Evolutionary conservation across 2,888 invertebrate species (phyloP).

Genomic region (Rhynchonema sp.): DNA sequence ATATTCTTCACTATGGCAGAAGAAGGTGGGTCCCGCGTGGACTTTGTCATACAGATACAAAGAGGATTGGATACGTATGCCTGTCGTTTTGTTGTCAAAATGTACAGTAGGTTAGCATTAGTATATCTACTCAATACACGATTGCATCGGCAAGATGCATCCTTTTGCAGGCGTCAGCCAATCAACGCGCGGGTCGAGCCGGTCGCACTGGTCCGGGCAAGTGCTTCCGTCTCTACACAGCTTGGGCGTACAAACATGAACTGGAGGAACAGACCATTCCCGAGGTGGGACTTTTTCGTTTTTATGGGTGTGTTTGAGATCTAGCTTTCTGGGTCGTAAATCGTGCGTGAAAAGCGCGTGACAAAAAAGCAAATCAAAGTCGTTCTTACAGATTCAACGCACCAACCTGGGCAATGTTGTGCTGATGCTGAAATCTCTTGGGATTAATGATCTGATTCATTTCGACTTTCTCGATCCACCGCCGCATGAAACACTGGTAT

Average conservation of each 20-base stretch:
- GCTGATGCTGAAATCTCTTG: constrained; percentile 78
- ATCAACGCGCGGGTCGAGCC: constrained; percentile 39
- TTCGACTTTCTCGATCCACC: constrained; percentile 98
- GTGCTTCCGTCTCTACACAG: constrained; percentile 90
- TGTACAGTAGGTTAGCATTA: too few species aligned
- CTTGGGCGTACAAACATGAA: constrained; percentile 95
- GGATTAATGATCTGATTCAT: constrained; percentile 88
- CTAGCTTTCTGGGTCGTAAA: neutral
- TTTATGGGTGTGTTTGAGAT: neutral
- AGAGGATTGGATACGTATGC: too few species aligned
- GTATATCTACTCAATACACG: too few species aligned
- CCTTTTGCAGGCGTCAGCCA: neutral
- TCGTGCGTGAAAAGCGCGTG: too few species aligned
- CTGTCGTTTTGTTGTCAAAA: too few species aligned
- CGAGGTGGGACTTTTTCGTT: constrained; percentile 40
- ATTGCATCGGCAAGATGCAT: too few species aligned
- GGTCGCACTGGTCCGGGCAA: constrained; percentile 90
- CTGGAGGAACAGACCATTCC: constrained; percentile 93
- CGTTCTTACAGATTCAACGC: constrained; percentile 63
- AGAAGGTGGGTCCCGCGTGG: too few species aligned
- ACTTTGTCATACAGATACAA: too few species aligned
- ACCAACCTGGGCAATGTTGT: constrained; percentile 96
- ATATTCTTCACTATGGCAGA: too few species aligned
- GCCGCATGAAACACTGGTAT: constrained; percentile 71
- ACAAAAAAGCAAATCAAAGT: neutral